These are phyloP conservation scores for Thalassarche chlororhynchos DNA, from an alignment of 2,113 vertebrate genomes.

Conservation along the genomic window DNA sequence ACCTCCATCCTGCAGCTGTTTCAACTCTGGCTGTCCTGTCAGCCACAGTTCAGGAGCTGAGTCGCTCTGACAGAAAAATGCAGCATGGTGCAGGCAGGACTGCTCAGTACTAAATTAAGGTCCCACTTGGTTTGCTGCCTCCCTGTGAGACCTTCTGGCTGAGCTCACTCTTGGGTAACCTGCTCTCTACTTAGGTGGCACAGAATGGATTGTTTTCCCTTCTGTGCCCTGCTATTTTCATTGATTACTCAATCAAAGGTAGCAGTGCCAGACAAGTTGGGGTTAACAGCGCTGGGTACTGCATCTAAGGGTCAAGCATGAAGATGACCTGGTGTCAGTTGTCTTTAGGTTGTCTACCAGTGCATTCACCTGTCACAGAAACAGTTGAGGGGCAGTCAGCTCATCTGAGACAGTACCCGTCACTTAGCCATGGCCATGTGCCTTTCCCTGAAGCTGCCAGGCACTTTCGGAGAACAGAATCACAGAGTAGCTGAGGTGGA, in stretches of 20 bases:
- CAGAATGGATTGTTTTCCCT: background rate
- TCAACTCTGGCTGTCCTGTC: background rate
- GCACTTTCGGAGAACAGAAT: background rate
- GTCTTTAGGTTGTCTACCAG: background rate
- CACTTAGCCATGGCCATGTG: rapidly evolving
- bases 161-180: background rate
- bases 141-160: background rate
- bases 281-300: background rate
- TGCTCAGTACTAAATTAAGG: background rate
- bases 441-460: background rate
- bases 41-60: background rate
- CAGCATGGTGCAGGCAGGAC: background rate
- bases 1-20: background rate
- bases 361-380: background rate
- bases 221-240: background rate
- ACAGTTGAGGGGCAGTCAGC: background rate
- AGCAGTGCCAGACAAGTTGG: background rate
- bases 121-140: background rate
- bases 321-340: background rate
- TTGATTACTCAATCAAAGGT: background rate
- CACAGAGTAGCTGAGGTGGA: background rate
- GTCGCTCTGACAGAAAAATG: background rate
- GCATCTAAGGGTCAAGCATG: background rate
- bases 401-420: background rate
- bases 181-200: background rate